These are phyloP conservation scores for Melanaphis sacchari DNA, from an alignment of 1,140 invertebrate species.

Conservation along the genomic window DNA sequence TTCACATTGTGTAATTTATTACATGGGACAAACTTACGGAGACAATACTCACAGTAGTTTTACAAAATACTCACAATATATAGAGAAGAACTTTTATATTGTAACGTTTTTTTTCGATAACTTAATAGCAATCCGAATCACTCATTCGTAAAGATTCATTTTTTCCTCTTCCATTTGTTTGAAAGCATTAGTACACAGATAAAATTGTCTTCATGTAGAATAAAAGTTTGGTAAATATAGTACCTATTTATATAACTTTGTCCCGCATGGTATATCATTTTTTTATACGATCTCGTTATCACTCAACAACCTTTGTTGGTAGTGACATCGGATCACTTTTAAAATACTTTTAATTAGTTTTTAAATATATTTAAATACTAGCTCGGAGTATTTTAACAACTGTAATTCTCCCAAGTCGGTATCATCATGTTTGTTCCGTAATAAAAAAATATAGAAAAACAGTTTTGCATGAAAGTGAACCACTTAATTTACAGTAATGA, in stretches of 20 bases:
- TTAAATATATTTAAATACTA: not conserved
- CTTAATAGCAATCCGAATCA: not conserved
- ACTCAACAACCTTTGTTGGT: not conserved
- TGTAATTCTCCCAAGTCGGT: not conserved
- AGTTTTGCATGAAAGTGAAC: not conserved
- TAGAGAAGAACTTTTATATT: not conserved
- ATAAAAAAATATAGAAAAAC: not conserved
- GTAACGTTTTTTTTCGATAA: not conserved
- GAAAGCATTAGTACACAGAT: no score
- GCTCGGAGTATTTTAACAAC: not conserved
- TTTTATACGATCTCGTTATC: not conserved
- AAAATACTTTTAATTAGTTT: not conserved
- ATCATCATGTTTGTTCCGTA: not conserved
- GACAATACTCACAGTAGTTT: not conserved
- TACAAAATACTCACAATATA: not conserved
- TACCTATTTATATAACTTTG: no score
- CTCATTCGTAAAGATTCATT: no score
- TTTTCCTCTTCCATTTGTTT: no score
- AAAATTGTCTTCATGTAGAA: no score
- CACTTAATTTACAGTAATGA: not conserved
- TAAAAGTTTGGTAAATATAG: no score
- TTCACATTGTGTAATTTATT: not conserved
- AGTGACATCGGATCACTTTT: not conserved
- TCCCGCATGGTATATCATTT: no score
- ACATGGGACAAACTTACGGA: not conserved